Evolutionary conservation across 2,797 vertebrate species (phyloP).

Genomic region (Huso huso): DNA sequence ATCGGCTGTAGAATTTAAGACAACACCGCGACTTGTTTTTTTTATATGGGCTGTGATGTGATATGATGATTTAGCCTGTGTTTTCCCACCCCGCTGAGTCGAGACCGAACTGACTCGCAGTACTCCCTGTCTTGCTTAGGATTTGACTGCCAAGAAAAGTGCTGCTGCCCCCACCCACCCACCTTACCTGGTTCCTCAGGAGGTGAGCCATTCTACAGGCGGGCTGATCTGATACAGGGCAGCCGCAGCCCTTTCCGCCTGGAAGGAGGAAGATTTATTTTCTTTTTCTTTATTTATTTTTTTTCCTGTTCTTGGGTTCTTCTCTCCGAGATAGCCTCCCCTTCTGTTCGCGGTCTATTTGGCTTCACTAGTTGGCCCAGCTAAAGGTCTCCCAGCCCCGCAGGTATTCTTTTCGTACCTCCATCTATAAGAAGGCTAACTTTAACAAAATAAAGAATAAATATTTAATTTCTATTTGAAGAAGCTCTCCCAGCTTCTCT

Average conservation of each 20-base stretch:
- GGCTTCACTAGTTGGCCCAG: slow-evolving; percentile 13
- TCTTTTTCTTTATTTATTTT: no score
- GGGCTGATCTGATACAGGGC: slow-evolving; percentile 19
- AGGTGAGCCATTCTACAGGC: slow-evolving; percentile 33
- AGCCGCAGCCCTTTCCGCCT: slow-evolving; percentile 17
- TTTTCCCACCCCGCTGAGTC: no score
- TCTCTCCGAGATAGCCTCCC: slow-evolving; percentile 19
- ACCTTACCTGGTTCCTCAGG: slow-evolving; percentile 33
- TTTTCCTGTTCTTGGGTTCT: neutral
- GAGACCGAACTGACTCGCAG: no score
- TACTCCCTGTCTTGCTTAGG: no score
- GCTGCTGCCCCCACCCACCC: neutral
- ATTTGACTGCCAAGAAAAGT: no score
- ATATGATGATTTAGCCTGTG: no score
- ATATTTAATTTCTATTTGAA: slow-evolving; percentile 20
- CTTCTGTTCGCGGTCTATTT: slow-evolving; percentile 18
- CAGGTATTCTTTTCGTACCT: slow-evolving; percentile 9
- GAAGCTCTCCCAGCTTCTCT: slow-evolving; percentile 26
- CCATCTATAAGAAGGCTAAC: slow-evolving; percentile 16
- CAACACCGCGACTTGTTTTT: no score
- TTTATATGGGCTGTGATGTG: no score
- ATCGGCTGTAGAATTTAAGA: no score
- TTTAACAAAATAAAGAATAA: slow-evolving; percentile 7
- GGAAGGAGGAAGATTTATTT: neutral
- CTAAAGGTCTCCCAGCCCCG: slow-evolving; percentile 8